Base-by-base conservation (phyloP, 2,888 invertebrate genomes). In the Cataglyphis cursor region DNA sequence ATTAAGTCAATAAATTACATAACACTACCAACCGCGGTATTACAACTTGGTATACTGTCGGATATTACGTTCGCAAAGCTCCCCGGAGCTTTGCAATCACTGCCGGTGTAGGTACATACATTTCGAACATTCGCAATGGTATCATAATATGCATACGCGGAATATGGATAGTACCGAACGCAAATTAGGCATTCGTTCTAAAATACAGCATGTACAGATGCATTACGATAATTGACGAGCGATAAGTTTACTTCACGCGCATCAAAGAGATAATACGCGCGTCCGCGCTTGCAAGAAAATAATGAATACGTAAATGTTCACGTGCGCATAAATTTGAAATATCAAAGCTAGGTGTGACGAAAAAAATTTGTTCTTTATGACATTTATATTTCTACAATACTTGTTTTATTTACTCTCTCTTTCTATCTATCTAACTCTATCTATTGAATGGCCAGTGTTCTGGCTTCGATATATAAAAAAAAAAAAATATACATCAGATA, bases 141-240 rank as follows among this genome's bases (percentile, higher is more conserved):
- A 80, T 80, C 78, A 35, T 44, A 80, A 72, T 80, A 80, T 48
- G 78, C 78, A 72, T 61, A 72, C 44, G 72, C 18, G 48, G 72
- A 72, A 80, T 72, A 80, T 61, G 65, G 81, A 75, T 80, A 62
- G 41, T 61, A 9, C 18, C 57, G 57, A 85, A 86, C 73, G 73
- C 76, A 84, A 78, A 87, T 87, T 87, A 86, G 73, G 66, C 59
- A 24, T 18, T 59, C 78, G 76, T 44, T 62, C 66, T 87, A 87
- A 87, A 87, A 87, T 74, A 68, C 12, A 44, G n/a, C n/a, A 51
- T n/a, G 9, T 51, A n/a, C n/a, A 8, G 41, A 75, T 68, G 62
- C 68, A 76, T 75, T 21, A 41, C 12, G 54, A 81, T 64, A 83
- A 72, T 81, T 38, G 59, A 73, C 31, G 57, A 51, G 62, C 57